phyloP scores from a whole-genome alignment of 2,113 vertebrate genomes.

The Chamaetylas fuelleborni region DNA sequence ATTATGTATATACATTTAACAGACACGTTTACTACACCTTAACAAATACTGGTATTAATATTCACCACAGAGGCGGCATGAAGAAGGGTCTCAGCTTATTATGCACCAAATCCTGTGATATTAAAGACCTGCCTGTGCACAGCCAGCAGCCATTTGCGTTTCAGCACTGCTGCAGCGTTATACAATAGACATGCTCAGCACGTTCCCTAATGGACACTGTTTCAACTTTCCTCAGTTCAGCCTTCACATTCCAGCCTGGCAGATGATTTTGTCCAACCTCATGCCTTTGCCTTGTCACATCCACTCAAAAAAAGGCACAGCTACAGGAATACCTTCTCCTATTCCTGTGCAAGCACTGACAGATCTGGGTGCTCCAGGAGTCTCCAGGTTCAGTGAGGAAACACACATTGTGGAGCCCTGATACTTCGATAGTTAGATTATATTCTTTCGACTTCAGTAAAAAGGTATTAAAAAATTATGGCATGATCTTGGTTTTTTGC shows the following conservation, averaged over 20 bases:
- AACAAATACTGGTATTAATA: not conserved
- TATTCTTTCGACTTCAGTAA: not conserved
- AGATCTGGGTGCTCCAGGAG: not conserved
- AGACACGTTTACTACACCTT: not conserved
- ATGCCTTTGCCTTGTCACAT: not conserved
- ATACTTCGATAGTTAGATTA: not conserved
- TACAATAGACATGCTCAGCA: slow-evolving; percentile 41
- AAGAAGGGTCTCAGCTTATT: not conserved
- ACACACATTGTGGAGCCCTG: not conserved
- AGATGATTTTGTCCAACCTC: not conserved
- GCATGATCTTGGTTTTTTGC: not conserved
- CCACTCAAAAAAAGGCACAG: not conserved
- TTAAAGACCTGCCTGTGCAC: not conserved
- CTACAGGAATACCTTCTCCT: not conserved
- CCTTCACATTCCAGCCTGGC: not conserved
- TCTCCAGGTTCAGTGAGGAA: not conserved
- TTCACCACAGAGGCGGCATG: not conserved
- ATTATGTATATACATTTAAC: not conserved
- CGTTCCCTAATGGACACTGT: slow-evolving; percentile 3
- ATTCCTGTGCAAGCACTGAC: not conserved
- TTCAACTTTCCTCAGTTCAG: slow-evolving; percentile 5
- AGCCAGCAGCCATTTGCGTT: slow-evolving; percentile 52
- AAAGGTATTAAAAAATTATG: not conserved
- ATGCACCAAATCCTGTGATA: not conserved
- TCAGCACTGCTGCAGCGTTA: not conserved